Base-by-base conservation (phyloP, 1,140 invertebrate species). In the Halyomorpha halys region DNA sequence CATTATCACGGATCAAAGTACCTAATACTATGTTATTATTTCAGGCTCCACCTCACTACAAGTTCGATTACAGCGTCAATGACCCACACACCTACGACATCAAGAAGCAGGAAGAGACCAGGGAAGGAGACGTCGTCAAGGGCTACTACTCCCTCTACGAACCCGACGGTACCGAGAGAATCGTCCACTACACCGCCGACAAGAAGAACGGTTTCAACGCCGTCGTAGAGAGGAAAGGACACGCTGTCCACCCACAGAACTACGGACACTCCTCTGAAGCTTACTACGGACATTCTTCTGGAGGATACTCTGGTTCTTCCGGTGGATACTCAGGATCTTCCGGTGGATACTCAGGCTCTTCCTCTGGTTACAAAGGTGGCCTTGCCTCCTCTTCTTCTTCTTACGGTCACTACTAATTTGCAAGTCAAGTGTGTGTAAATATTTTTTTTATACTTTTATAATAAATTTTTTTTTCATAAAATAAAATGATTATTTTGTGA, bases 1-100 rank as follows among this genome's bases (percentile, higher is more conserved):
- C 19, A 9, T 23, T 19, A 9, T 23, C 13, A n/a, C 6, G 2
- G 3, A 56, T 34, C 4, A 34, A 2, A 4, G 18, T n/a, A n/a
- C n/a, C n/a, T n/a, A n/a, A n/a, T n/a, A n/a, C n/a, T n/a, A 60
- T 23, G 3, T 3, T 16, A 25, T 49, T 62, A 23, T 60, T 60
- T 11, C 66, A 67, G 66, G 72, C 65, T 16, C 68, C 71, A 53
- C 71, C 74, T 21, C 73, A 75, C 14, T 81, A 82, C 69, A 72
- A 74, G 49, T 81, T 75, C 70, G 77, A 78, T 62, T 81, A 82
- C 70, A 75, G 74, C 16, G 79, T 81, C 2, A 74, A 77, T 65
- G 79, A 81, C 63, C 74, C 75, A 6, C 70, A 76, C 39, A 79
- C 77, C 1, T 75, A 76, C 45, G 80, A 81, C 71, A 72, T 75